Evolutionary conservation across 2,113 vertebrate species (phyloP), one percentile per base, ranked within the genome.

Genomic region (Phyllostomus discolor): DNA sequence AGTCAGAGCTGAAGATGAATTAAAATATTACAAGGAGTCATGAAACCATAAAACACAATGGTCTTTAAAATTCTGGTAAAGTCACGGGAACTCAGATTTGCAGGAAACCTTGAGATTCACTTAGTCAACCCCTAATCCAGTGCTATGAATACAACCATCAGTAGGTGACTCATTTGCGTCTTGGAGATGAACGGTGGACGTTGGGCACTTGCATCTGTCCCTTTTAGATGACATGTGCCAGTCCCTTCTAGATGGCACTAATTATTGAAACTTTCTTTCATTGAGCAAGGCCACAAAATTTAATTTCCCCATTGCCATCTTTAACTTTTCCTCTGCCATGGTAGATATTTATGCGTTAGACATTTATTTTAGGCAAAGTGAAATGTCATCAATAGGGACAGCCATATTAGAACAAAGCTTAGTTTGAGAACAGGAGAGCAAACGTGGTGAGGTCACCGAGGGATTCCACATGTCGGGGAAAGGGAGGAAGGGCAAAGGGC

Each of bases 1-100:
- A 59, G 22, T 94, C 50, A 95, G 38, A 59, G 41, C 26, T 82
- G 76, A 95, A 80, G 48, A 41, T 88, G 43, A 85, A 70, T 87
- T 89, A n/a, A 73, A 88, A 57, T 64, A 86, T 64, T 62, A 62
- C 16, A 90, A 33, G 17, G 5, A 52, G 28, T 87, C 70, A 31
- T 33, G 35, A 90, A 17, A 69, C 33, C 52, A 35, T 43, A 73
- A 83, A 82, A 75, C 7, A 84, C 8, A 48, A 33, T 14, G 50
- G 9, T 59, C 62, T 69, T 87, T 81, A 96, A 94, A 96, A 46
- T 72, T 85, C 41, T 59, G 88, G 88, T 78, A 73, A 72, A 75
- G 86, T 73, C 28, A 31, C 16, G 38, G 33, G 2, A 86, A 73
- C 31, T 67, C 79, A 70, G 46, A 85, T 67, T 5, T n/a, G 1